A percentile compares a stretch with the other conserved stretches of the same genome.
Conservation (phyloP, 2,888 invertebrate genomes). For the Caenorhabditis sp. region DNA sequence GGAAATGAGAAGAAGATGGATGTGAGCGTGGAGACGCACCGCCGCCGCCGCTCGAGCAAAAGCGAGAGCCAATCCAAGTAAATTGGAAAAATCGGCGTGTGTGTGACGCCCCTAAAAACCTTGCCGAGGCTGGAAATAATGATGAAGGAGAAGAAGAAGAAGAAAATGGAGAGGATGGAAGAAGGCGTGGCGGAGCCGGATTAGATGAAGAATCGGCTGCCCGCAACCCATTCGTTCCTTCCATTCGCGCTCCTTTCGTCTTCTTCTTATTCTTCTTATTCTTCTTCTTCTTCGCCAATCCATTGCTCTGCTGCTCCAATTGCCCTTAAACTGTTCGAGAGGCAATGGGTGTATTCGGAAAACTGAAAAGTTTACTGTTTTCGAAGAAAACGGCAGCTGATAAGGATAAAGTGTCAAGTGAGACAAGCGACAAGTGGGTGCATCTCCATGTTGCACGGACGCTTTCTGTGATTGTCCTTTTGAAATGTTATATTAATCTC, state of each 20-base stretch:
- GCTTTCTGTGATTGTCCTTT: not conserved
- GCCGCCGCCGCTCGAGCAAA: conserved; percentile 14
- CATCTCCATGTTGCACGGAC: not conserved
- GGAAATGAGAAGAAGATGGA: conserved; percentile 43
- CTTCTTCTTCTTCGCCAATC: conserved; percentile 10
- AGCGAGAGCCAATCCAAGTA: conserved; percentile 45
- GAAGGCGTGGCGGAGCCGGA: conserved; percentile 28
- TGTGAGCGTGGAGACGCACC: conserved; percentile 34
- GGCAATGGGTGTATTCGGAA: conserved; percentile 22
- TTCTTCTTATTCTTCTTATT: conserved; percentile 12
- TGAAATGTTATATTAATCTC: too few relatives aligned
- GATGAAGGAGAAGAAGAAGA: conserved; percentile 28
- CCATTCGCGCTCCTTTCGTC: conserved; percentile 7
- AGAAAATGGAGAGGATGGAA: conserved; percentile 21
- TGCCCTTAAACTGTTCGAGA: not conserved
- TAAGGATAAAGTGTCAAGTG: conserved; percentile 11
- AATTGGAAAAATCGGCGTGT: conserved; percentile 49
- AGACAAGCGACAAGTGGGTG: conserved; percentile 29
- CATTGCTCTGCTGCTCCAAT: not conserved
- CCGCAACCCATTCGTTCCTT: conserved; percentile 31
- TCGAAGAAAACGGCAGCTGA: conserved; percentile 20
- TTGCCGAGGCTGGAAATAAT: conserved; percentile 41
- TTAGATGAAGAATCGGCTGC: conserved; percentile 44
- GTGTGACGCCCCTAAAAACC: conserved; percentile 10
- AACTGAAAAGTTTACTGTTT: conserved; percentile 14